A percentile compares a stretch with the other conserved stretches of the same genome.
Conservation (phyloP, 2,797 vertebrate genomes). For the Periparus ater region DNA sequence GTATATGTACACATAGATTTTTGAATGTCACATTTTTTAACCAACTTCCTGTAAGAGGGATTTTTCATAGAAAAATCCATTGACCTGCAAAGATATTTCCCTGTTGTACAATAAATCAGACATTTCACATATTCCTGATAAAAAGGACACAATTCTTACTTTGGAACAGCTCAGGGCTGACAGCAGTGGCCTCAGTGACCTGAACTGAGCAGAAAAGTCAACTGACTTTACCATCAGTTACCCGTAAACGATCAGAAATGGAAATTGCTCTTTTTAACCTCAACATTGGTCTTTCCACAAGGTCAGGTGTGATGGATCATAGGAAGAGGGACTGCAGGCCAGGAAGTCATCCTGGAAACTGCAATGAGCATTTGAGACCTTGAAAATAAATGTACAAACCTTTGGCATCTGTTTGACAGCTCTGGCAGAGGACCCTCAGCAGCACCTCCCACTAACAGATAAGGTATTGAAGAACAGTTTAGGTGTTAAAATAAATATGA, state of each 20-base stretch:
- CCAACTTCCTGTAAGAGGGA: background rate
- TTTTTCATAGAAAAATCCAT: background rate
- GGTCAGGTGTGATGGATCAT: accelerated
- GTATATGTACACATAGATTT: background rate
- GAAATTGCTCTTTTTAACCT: background rate
- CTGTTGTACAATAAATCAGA: background rate
- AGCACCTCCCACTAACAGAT: background rate
- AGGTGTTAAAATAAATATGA: background rate
- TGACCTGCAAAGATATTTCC: background rate
- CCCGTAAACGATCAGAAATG: background rate
- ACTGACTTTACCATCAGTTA: background rate
- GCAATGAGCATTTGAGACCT: background rate
- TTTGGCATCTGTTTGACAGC: background rate
- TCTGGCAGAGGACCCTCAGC: background rate
- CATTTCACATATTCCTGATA: background rate
- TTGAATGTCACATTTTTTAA: background rate
- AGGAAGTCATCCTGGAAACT: background rate
- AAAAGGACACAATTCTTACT: background rate
- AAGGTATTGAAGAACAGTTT: background rate
- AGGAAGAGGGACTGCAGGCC: background rate
- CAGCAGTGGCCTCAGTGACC: background rate
- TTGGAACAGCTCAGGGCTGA: background rate
- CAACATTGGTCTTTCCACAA: background rate
- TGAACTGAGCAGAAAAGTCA: background rate
- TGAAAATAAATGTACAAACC: background rate